Conservation (phyloP, 1,140 invertebrate species). For the Orchesella cincta region DNA sequence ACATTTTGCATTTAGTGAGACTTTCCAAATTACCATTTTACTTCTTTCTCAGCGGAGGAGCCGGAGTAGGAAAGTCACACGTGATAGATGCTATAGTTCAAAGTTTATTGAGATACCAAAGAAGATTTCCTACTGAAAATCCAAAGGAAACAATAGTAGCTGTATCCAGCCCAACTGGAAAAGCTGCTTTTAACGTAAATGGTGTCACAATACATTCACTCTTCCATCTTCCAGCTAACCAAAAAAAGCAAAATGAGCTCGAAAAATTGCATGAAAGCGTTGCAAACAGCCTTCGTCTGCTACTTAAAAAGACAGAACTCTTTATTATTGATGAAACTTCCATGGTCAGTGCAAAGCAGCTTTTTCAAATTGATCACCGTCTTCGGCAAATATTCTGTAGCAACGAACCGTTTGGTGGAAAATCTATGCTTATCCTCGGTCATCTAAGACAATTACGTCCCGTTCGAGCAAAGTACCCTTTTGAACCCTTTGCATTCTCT, state of each 20-base stretch:
- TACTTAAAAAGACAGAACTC: slow-evolving; percentile 51
- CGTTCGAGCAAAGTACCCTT: not conserved
- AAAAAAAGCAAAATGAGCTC: slow-evolving; percentile 31
- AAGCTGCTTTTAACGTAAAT: slow-evolving; percentile 22
- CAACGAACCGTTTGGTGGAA: not conserved
- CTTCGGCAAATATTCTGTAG: not conserved
- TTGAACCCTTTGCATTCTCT: not conserved
- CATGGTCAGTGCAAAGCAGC: slow-evolving; percentile 52
- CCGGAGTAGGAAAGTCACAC: slow-evolving; percentile 38
- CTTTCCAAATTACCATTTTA: slow-evolving; percentile 16
- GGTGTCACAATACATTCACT: not conserved
- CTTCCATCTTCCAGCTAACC: slow-evolving; percentile 41
- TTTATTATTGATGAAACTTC: slow-evolving; percentile 56
- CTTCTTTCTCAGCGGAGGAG: slow-evolving; percentile 33
- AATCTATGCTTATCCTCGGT: not conserved
- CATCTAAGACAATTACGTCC: not conserved
- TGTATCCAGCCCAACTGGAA: not conserved
- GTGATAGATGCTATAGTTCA: slow-evolving; percentile 34
- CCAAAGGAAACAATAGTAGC: not conserved
- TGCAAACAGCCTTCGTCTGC: slow-evolving; percentile 46
- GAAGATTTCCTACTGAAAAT: not conserved
- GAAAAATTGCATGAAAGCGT: slow-evolving; percentile 44
- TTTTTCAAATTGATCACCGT: slow-evolving; percentile 21
- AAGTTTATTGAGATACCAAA: not conserved
- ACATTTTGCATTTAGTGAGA: not conserved